Base-by-base conservation (phyloP, 2,888 invertebrate genomes). In the Ypsolopha sequella region DNA sequence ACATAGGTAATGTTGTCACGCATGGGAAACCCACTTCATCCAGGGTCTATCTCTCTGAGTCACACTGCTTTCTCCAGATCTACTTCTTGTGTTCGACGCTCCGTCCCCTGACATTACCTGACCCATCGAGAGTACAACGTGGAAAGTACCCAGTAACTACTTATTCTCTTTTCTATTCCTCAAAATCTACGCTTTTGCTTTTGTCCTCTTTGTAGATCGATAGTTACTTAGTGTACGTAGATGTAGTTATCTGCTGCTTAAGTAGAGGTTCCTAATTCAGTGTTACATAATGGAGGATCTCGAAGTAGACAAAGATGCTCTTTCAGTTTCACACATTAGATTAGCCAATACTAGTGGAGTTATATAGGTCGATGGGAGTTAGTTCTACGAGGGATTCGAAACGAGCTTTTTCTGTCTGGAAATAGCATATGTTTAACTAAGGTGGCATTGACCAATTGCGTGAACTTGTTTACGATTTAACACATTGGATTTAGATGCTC, bases 1-100 rank as follows among this genome's bases (percentile, higher is more conserved):
- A 73, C 73, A 68, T 77, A 74, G 74, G 74, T 72, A 72, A 70
- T 71, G 68, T 70, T 44, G 3, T 45, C 34, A 9, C 45, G 45
- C 45, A 9, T 9, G 34, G 9, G 10, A 24, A 24, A 24, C 24
- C 33, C 8, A 34, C 35, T 34, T 11, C 34, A 33, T 10, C 24
- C 24, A 24, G 4, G n/a, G 24, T 24, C 24, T 24, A 24, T 24
- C 24, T 24, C 24, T 24, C 24, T 24, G 24, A 24, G 24, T 24
- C 24, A 24, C 24, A 24, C 24, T 24, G 24, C 24, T 4, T 4
- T 24, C 24, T 24, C 2, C 24, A 24, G 24, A 45, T 35, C 10
- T 33, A 10, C 45, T 34, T 45, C n/a, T 6, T 33, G 34, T 45
- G 11, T 10, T 45, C 45, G 4, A 24, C 24, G 24, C 24, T 24